A percentile compares a stretch with the other conserved stretches of the same genome.
Conservation (phyloP, 2,797 vertebrate genomes). For the Poeciliopsis presidionis region DNA sequence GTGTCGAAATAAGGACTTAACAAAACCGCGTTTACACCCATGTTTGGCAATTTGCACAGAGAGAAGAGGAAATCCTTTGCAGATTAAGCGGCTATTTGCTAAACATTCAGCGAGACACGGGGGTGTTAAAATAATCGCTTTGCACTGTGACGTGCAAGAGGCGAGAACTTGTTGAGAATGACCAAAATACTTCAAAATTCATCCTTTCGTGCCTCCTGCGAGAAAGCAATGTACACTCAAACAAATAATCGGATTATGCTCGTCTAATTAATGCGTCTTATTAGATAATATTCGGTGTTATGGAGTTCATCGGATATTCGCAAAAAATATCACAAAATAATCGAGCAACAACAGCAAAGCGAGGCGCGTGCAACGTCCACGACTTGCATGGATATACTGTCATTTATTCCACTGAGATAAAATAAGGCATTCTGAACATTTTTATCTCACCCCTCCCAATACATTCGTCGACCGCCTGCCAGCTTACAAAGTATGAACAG, state of each 20-base stretch:
- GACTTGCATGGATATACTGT: not conserved
- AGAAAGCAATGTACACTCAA: not conserved
- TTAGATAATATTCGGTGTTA: not conserved
- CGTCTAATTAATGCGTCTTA: not conserved
- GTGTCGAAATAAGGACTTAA: conserved; percentile 34
- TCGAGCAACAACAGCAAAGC: not conserved
- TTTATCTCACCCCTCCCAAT: conserved; percentile 68
- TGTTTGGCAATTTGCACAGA: conserved; percentile 22
- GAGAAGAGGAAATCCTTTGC: conserved; percentile 3
- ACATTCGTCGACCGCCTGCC: conserved; percentile 78
- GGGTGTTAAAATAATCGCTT: not conserved
- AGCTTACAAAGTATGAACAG: conserved; percentile 62
- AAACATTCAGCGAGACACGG: not conserved
- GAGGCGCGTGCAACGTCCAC: not conserved
- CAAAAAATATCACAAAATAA: not conserved
- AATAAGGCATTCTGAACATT: not conserved
- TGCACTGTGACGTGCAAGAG: not conserved
- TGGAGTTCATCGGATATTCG: not conserved
- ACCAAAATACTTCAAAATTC: not conserved
- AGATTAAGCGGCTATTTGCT: not conserved
- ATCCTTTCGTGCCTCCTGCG: not conserved
- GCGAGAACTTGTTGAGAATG: not conserved
- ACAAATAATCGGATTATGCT: not conserved
- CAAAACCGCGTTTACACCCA: conserved; percentile 31
- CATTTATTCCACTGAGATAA: not conserved